Evolutionary conservation across 2,888 invertebrate genomes (phyloP).

Genomic region (Hemicrepidius hirtus): DNA sequence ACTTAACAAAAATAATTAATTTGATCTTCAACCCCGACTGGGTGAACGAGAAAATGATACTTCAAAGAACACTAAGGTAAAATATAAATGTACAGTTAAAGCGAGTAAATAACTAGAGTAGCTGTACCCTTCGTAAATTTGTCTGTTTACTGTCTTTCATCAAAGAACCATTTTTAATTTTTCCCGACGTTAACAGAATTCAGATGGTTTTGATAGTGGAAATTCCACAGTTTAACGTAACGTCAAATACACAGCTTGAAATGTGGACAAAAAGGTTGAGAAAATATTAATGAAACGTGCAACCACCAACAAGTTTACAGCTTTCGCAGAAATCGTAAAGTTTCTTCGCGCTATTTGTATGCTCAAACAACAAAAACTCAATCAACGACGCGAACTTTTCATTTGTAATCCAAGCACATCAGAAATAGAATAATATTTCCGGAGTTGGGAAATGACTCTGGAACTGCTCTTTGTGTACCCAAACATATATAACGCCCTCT

Average conservation of each 20-base stretch:
- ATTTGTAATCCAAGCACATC: conserved; percentile 35
- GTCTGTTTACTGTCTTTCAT: neutral
- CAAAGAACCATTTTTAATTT: neutral
- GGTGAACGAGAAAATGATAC: neutral
- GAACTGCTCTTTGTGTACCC: conserved; percentile 30
- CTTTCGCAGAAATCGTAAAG: conserved; percentile 29
- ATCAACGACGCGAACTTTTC: conserved; percentile 33
- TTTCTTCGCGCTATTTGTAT: conserved; percentile 37
- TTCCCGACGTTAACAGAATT: neutral
- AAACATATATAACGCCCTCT: conserved; percentile 23
- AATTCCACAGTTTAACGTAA: too few relatives aligned
- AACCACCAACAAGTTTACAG: conserved; percentile 31
- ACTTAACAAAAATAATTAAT: conserved; percentile 11
- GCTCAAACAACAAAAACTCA: conserved; percentile 44
- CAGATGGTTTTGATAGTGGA: too few relatives aligned
- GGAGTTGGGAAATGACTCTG: conserved; percentile 29
- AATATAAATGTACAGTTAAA: conserved; percentile 1
- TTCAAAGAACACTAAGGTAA: conserved; percentile 6
- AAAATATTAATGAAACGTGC: conserved; percentile 43
- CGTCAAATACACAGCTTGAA: too few relatives aligned
- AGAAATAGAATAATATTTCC: conserved; percentile 38
- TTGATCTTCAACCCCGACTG: neutral
- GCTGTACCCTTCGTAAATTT: neutral
- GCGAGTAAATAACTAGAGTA: neutral
- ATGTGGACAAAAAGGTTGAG: neutral